Percentiles rank a stretch among this genome's conserved stretches.
These are phyloP conservation scores for Sesia bembeciformis DNA, from an alignment of 2,888 invertebrate genomes.

Conservation along the genomic window DNA sequence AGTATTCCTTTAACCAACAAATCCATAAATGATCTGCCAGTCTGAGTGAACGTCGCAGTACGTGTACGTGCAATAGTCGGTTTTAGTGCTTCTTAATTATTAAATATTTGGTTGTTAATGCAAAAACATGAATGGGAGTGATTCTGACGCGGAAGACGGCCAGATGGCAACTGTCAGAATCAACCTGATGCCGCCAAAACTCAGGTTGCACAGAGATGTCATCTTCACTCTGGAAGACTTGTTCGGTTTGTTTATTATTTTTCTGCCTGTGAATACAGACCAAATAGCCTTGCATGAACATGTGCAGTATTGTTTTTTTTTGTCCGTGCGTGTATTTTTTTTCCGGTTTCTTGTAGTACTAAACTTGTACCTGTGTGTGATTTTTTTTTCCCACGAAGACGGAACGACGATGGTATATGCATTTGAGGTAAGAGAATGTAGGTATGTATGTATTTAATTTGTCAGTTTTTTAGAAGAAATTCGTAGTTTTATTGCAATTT, in stretches of 20 bases:
- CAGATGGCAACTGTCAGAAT: constrained; percentile 38
- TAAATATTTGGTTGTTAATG: neutral
- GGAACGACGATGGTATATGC: too few relatives aligned
- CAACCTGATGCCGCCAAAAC: constrained; percentile 62
- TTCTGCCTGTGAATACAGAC: neutral
- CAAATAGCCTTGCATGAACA: too few relatives aligned
- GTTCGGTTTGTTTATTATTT: constrained; percentile 37
- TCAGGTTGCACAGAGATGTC: constrained; percentile 55
- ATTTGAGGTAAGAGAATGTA: too few relatives aligned
- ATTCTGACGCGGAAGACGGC: constrained; percentile 19
- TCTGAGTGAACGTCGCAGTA: too few relatives aligned
- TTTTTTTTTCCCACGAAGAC: neutral
- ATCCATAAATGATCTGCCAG: too few relatives aligned
- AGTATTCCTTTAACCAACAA: too few relatives aligned
- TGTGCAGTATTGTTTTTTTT: neutral
- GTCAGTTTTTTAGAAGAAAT: too few relatives aligned
- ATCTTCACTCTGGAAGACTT: constrained; percentile 65
- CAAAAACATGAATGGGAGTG: constrained; percentile 46
- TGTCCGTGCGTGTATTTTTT: constrained; percentile 1
- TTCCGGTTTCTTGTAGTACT: neutral
- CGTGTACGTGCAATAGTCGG: too few relatives aligned
- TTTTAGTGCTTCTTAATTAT: constrained; percentile 2
- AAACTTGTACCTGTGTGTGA: neutral
- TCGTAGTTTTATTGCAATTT: too few relatives aligned
- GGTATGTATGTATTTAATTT: too few relatives aligned